phyloP scores from a whole-genome alignment of 2,113 vertebrate genomes.

The Strigops habroptila region DNA sequence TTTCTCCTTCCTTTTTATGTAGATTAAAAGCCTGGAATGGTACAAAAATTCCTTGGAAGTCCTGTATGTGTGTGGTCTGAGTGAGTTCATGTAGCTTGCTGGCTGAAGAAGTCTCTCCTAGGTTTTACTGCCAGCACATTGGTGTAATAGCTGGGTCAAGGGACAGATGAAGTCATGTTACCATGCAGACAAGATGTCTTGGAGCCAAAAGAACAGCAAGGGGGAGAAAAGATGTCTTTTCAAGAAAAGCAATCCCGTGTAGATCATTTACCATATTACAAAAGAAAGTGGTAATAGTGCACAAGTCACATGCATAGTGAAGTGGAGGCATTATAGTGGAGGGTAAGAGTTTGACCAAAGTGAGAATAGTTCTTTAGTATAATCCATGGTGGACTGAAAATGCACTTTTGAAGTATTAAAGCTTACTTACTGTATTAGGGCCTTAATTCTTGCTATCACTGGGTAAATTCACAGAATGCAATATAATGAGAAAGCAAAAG shows the following conservation, averaged over 20 bases:
- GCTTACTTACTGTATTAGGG: not conserved
- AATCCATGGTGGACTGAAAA: not conserved
- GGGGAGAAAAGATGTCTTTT: not conserved
- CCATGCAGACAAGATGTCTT: not conserved
- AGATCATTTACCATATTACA: not conserved
- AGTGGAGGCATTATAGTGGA: not conserved
- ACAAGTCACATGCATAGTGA: not conserved
- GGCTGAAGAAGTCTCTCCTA: not conserved
- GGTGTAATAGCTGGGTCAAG: not conserved
- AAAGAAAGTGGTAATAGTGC: not conserved
- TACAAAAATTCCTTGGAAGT: not conserved
- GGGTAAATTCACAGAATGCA: not conserved
- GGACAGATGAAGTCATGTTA: not conserved
- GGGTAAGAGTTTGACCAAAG: not conserved
- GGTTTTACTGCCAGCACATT: not conserved
- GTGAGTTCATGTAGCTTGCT: rapidly evolving
- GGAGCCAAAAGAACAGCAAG: not conserved
- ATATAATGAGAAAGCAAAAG: not conserved
- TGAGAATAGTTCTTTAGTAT: not conserved
- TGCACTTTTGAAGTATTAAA: not conserved
- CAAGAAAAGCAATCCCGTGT: not conserved
- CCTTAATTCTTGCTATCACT: not conserved
- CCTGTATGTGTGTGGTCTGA: not conserved
- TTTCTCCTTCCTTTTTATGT: not conserved
- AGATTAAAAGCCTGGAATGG: not conserved